A percentile compares a stretch with the other conserved stretches of the same genome.
These are phyloP conservation scores for Salvelinus namaycush DNA, from an alignment of 2,113 vertebrate species.

Conservation along the genomic window DNA sequence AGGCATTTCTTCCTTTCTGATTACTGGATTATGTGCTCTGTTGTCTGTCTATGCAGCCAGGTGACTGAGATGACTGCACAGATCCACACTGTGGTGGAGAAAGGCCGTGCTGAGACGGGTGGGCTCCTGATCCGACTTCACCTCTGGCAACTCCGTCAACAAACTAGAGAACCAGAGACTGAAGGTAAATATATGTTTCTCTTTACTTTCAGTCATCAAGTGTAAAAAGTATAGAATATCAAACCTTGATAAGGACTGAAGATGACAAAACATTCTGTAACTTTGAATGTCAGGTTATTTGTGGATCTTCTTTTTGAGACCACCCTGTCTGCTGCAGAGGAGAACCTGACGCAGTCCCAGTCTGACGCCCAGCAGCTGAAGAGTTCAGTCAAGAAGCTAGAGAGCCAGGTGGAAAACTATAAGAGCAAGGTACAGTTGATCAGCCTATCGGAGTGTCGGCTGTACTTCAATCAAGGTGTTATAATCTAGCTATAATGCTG, in stretches of 20 bases:
- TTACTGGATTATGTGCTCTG: neutral
- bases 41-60: slow-evolving; percentile 66
- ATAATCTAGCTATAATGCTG: no score
- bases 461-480: neutral
- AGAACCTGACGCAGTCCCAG: slow-evolving; percentile 78
- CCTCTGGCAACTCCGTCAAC: slow-evolving; percentile 65
- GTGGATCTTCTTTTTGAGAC: slow-evolving; percentile 58
- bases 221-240: neutral
- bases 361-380: slow-evolving; percentile 82
- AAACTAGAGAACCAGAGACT: slow-evolving; percentile 84
- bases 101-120: slow-evolving; percentile 74
- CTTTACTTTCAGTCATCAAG: neutral
- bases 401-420: slow-evolving; percentile 84
- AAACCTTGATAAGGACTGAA: neutral
- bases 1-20: no score
- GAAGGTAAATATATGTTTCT: slow-evolving; percentile 69
- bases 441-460: neutral
- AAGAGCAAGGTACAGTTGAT: slow-evolving; percentile 79
- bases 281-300: neutral
- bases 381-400: slow-evolving; percentile 77
- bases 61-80: slow-evolving; percentile 75
- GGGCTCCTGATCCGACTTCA: slow-evolving; percentile 73
- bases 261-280: neutral
- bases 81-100: slow-evolving; percentile 73
- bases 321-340: slow-evolving; percentile 72